phyloP scores from a whole-genome alignment of 2,797 vertebrate genomes.

The Crax fasciolata region DNA sequence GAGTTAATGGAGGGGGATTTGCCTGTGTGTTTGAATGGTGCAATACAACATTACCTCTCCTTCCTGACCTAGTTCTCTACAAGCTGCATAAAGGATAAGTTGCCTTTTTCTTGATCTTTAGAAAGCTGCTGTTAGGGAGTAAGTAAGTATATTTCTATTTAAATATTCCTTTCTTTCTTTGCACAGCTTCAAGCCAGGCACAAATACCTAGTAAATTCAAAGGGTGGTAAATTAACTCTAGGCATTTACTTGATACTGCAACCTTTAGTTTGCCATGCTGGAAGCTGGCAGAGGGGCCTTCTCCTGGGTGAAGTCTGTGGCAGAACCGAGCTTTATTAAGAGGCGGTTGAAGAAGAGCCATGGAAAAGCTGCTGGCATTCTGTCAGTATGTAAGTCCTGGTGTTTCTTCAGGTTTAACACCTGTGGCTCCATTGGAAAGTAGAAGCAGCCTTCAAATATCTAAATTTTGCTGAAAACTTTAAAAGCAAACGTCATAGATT shows the following conservation, averaged over 20 bases:
- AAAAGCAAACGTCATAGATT: not conserved
- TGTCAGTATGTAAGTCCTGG: not conserved
- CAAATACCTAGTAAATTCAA: not conserved
- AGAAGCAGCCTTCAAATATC: not conserved
- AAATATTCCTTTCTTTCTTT: not conserved
- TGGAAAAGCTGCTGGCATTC: not conserved
- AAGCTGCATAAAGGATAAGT: not conserved
- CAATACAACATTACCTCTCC: slow-evolving; percentile 19
- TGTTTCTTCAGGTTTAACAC: not conserved
- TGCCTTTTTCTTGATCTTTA: not conserved
- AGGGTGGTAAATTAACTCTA: not conserved
- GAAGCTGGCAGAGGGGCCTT: not conserved
- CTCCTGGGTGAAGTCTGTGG: not conserved
- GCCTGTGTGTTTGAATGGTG: slow-evolving; percentile 32
- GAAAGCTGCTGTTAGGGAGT: not conserved
- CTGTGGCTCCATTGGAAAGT: not conserved
- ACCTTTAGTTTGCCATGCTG: not conserved
- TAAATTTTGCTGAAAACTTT: not conserved
- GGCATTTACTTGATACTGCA: not conserved
- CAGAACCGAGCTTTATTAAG: not conserved
- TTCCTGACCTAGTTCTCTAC: not conserved
- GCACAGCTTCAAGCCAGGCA: not conserved
- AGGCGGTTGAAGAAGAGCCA: not conserved
- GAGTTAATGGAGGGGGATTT: slow-evolving; percentile 53
- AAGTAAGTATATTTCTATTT: not conserved